Evolutionary conservation across 2,888 invertebrate species (phyloP).

Genomic region (Agriopis marginaria): DNA sequence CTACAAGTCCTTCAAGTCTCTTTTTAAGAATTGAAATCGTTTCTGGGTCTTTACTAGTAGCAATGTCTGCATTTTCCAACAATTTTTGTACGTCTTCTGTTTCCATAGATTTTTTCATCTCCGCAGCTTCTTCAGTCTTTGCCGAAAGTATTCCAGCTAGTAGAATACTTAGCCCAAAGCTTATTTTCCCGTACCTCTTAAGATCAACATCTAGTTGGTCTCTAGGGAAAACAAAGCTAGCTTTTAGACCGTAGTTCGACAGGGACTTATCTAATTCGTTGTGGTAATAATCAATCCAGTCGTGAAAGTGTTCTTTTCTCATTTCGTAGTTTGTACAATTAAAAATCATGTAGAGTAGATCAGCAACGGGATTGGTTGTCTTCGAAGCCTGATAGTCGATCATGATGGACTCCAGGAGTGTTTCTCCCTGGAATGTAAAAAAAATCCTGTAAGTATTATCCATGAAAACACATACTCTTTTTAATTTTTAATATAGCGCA

Average conservation of each 20-base stretch:
- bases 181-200: slow-evolving; percentile 47
- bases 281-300: slow-evolving; percentile 56
- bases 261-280: slow-evolving; percentile 49
- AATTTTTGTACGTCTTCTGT: slow-evolving; percentile 5
- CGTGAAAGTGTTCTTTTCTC: slow-evolving; percentile 48
- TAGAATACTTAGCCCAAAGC: slow-evolving; percentile 41
- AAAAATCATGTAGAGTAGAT: slow-evolving; percentile 53
- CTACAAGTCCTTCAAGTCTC: slow-evolving; percentile 43
- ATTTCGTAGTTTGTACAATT: slow-evolving; percentile 53
- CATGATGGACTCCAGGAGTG: slow-evolving; percentile 46
- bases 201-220: slow-evolving; percentile 53
- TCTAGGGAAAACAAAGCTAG: slow-evolving; percentile 48
- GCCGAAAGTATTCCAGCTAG: slow-evolving; percentile 38
- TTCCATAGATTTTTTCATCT: slow-evolving; percentile 38
- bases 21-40: slow-evolving; percentile 35
- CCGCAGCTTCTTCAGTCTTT: slow-evolving; percentile 47
- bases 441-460: neutral
- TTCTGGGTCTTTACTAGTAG: slow-evolving; percentile 7
- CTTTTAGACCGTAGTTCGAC: slow-evolving; percentile 48
- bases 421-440: slow-evolving; percentile 46
- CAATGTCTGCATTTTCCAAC: neutral
- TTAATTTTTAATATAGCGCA: too few species aligned
- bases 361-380: slow-evolving; percentile 47
- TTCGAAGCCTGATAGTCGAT: slow-evolving; percentile 57
- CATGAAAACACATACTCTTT: neutral